Evolutionary conservation across 2,888 invertebrate species (phyloP), one percentile per base, ranked within the genome.

Genomic region (Agrotis ipsilon): DNA sequence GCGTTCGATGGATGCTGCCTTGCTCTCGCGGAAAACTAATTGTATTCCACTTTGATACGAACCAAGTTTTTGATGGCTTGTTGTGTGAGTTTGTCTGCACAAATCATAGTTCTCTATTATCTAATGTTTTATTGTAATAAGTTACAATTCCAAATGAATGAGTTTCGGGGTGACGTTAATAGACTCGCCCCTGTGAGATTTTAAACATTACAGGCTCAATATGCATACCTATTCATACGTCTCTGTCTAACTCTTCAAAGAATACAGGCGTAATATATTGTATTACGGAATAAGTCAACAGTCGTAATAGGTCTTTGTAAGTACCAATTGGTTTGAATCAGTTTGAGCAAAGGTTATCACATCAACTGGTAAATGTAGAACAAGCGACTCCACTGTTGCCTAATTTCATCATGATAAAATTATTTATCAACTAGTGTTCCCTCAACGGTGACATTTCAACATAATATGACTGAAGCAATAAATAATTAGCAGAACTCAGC

Each of bases 11-110:
- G 54, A 55, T 76, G 68, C 39, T 73, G 18, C 68, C 68, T 32
- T n/a, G 51, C 32, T 48, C 52, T 62, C 69, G 5, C 54, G 69
- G 68, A 69, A 74, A 57, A 65, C 79, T 75, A 78, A 74, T 78
- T 78, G 79, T 69, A 59, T 65, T 49, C 64, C 32, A 74, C 68
- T 65, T 61, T 16, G 43, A 21, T 48, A 52, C 13, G 24, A 43
- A 19, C 13, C 24, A 51, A 79, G 73, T 58, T 58, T 65, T 24
- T 54, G 27, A 65, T 79, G 27, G 11, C 19, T 54, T n/a, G 27
- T 49, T 48, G 16, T 48, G 13, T 27, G 13, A n/a, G 45, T 64
- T 75, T 45, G 24, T 55, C 13, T 59, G 32, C 43, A 27, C 32
- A 24, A 45, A 39, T 59, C 18, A 21, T 14, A 49, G 27, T 49